Percentiles rank a stretch among this genome's conserved stretches.
Conservation (phyloP, 2,113 vertebrate species). For the Cavia aperea region DNA sequence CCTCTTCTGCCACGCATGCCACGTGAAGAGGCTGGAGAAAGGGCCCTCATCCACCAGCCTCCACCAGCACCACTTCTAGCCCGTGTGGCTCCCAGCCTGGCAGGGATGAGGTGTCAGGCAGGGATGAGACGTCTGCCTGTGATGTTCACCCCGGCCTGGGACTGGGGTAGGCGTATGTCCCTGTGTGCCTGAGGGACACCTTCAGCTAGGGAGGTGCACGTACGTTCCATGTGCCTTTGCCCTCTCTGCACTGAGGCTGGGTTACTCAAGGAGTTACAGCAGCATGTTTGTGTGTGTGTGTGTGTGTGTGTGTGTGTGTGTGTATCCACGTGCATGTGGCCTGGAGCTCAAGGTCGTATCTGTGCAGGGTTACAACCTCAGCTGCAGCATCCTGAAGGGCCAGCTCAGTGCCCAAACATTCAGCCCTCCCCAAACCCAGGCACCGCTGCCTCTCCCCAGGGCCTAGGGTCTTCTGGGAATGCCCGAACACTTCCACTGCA, state of each 20-base stretch:
- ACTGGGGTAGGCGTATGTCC: accelerated
- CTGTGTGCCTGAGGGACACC: not conserved
- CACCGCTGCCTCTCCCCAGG: not conserved
- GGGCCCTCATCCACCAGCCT: conserved; percentile 69
- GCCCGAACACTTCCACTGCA: not conserved
- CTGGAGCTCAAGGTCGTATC: not conserved
- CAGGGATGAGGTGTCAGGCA: not conserved
- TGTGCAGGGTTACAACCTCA: not conserved
- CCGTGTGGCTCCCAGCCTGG: not conserved
- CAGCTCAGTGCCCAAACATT: not conserved
- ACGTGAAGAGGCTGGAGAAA: conserved; percentile 87
- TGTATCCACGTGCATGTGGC: not conserved
- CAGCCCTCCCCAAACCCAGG: not conserved
- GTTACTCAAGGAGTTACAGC: conserved; percentile 51
- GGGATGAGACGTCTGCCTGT: not conserved
- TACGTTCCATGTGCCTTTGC: conserved; percentile 50
- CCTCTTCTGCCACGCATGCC: conserved; percentile 92
- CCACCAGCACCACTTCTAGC: conserved; percentile 77
- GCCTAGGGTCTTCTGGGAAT: not conserved
- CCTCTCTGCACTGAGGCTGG: not conserved
- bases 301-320: not conserved
- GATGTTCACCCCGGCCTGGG: not conserved
- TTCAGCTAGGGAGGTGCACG: conserved; percentile 28
- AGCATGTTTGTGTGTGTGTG: not conserved
- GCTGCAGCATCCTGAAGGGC: not conserved